Percentiles rank a stretch among this genome's conserved stretches.
Conservation (phyloP, 2,888 invertebrate genomes). For the Caenorhabditis angaria region DNA sequence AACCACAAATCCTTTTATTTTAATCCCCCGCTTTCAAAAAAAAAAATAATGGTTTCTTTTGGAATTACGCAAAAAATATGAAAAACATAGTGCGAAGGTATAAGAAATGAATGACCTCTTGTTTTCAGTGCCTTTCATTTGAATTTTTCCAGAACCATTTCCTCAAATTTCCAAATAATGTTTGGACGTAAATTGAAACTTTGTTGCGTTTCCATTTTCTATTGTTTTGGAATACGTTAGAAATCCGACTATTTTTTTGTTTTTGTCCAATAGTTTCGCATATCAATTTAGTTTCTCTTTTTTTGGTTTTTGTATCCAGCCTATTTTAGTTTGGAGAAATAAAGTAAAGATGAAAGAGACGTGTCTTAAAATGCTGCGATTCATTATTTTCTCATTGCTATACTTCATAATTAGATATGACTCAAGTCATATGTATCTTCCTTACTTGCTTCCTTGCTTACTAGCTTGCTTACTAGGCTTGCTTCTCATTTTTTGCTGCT, state of each 20-base stretch:
- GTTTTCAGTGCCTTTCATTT: too few relatives aligned
- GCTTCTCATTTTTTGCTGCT: neutral
- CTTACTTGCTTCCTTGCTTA: too few relatives aligned
- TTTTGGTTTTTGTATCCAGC: neutral
- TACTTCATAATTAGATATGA: slow-evolving; percentile 12
- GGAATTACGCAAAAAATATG: too few relatives aligned
- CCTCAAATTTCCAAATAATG: too few relatives aligned
- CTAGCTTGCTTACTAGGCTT: too few relatives aligned
- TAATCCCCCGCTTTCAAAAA: too few relatives aligned
- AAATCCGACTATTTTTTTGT: slow-evolving; percentile 9
- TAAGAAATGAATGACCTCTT: too few relatives aligned
- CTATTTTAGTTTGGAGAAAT: slow-evolving; percentile 8
- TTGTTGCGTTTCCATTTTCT: slow-evolving; percentile 2
- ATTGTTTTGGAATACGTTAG: slow-evolving; percentile 9
- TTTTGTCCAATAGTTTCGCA: neutral
- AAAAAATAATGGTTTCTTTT: too few relatives aligned
- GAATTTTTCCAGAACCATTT: too few relatives aligned
- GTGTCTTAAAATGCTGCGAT: slow-evolving; percentile 5
- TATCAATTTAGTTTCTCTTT: neutral
- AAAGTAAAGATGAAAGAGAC: neutral
- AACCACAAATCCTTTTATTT: too few relatives aligned
- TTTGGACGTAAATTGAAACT: neutral
- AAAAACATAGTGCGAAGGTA: too few relatives aligned
- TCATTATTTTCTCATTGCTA: slow-evolving; percentile 3
- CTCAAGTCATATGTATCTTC: slow-evolving; percentile 5